These are phyloP conservation scores for Nycticorax nycticorax DNA, from an alignment of 2,113 vertebrate species.

Conservation along the genomic window DNA sequence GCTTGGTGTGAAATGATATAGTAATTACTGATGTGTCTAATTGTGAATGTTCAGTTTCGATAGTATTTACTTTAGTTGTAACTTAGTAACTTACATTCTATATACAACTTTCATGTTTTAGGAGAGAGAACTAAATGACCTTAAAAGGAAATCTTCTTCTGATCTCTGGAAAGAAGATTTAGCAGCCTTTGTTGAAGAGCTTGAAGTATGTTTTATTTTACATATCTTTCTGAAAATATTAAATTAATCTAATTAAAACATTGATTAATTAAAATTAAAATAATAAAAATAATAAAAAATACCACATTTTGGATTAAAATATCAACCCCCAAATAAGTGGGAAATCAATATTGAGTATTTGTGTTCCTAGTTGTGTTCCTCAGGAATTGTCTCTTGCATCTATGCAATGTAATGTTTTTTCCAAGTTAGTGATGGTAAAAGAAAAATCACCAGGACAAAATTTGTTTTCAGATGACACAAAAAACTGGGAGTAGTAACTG, in stretches of 20 bases:
- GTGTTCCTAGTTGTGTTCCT: not conserved
- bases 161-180: conserved; percentile 98
- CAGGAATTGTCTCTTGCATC: not conserved
- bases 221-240: not conserved
- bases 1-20: not conserved
- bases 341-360: not conserved
- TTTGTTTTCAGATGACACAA: not conserved
- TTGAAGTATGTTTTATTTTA: conserved; percentile 85
- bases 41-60: not conserved
- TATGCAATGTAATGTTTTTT: not conserved
- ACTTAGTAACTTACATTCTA: not conserved
- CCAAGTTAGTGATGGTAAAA: not conserved
- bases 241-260: not conserved
- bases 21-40: not conserved
- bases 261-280: not conserved
- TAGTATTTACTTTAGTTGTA: not conserved
- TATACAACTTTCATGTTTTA: conserved; percentile 57
- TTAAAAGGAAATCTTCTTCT: conserved; percentile 86
- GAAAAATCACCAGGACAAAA: not conserved
- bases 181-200: conserved; percentile 92
- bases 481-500: not conserved
- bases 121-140: conserved; percentile 87
- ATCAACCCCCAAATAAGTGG: not conserved
- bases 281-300: not conserved
- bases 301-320: not conserved